These are phyloP conservation scores for Solenodon paradoxus DNA, from an alignment of 2,113 vertebrate genomes.

Conservation along the genomic window DNA sequence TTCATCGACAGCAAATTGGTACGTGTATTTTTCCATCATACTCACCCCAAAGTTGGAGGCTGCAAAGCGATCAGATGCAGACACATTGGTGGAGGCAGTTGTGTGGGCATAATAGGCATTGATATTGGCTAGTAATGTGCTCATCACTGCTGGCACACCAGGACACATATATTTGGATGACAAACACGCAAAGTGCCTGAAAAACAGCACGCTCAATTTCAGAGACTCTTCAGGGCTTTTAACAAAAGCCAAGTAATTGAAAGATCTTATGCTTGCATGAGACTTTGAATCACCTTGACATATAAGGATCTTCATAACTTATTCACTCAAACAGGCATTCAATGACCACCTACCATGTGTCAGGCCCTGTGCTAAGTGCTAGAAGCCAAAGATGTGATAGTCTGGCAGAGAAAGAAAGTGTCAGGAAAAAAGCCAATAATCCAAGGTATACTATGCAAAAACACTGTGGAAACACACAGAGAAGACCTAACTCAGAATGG, in stretches of 20 bases:
- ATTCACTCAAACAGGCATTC: background rate
- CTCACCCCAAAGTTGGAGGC: slow-evolving; percentile 99
- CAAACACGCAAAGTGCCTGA: slow-evolving; percentile 97
- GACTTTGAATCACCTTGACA: background rate
- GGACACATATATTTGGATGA: slow-evolving; percentile 99
- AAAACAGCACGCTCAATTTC: slow-evolving; percentile 8
- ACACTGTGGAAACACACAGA: background rate
- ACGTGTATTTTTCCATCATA: slow-evolving; percentile 43
- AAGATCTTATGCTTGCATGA: background rate
- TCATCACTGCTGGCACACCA: slow-evolving; percentile 98
- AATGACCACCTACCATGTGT: background rate
- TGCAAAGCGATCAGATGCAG: slow-evolving; percentile 96
- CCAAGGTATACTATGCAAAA: background rate
- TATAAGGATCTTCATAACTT: background rate
- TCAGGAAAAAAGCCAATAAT: background rate
- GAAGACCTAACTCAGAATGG: background rate
- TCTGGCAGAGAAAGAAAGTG: background rate
- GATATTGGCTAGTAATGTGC: slow-evolving; percentile 98
- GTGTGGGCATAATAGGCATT: slow-evolving; percentile 99
- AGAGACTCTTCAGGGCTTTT: slow-evolving; percentile 17
- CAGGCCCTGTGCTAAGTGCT: background rate
- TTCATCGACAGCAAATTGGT: background rate
- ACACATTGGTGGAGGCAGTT: slow-evolving; percentile 97
- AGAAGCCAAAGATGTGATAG: background rate
- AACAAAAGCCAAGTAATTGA: slow-evolving; percentile 24